Evolutionary conservation across 1,140 invertebrate species (phyloP), one percentile per base, ranked within the genome.

Genomic region (Holcopasites calliopsidis): DNA sequence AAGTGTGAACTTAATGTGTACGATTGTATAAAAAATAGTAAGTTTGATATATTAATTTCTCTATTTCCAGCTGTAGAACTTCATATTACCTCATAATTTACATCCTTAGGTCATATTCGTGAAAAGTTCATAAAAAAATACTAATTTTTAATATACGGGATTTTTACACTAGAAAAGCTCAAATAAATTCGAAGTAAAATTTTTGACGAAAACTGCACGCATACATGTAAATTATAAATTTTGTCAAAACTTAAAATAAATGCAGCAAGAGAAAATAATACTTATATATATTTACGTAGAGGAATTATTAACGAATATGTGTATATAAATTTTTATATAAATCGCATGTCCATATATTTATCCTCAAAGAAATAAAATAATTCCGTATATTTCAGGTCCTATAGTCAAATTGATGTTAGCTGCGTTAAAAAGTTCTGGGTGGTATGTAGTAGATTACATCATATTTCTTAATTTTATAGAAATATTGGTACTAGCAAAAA

Each of bases 1-100:
- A 96, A 95, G 88, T 98, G 97, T 89, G 96, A 98, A 92, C 89
- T 93, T 81, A 96, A 95, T 89, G 96, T 98, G 50, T 94, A 94
- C 80, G 92, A 93, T 33, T 96, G 95, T 90, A 87, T 96, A 1
- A 94, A 95, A 91, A 94, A 94, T 75, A 96, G 96, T 96, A 92
- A 90, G 92, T 88, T 72, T 65, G 62, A 66, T 31, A 44, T 55
- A 18, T 50, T 21, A 64, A 42, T 31, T 58, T 64, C n/a, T n/a
- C n/a, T n/a, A n/a, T n/a, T n/a, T n/a, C n/a, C n/a, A n/a, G n/a
- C n/a, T n/a, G n/a, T n/a, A n/a, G n/a, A n/a, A n/a, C n/a, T n/a
- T n/a, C n/a, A n/a, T n/a, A n/a, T n/a, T n/a, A n/a, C n/a, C n/a
- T n/a, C n/a, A n/a, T n/a, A n/a, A n/a, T n/a, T n/a, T n/a, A n/a